These are phyloP conservation scores for Torymus tubicola DNA, from an alignment of 2,888 invertebrate species.

Conservation along the genomic window DNA sequence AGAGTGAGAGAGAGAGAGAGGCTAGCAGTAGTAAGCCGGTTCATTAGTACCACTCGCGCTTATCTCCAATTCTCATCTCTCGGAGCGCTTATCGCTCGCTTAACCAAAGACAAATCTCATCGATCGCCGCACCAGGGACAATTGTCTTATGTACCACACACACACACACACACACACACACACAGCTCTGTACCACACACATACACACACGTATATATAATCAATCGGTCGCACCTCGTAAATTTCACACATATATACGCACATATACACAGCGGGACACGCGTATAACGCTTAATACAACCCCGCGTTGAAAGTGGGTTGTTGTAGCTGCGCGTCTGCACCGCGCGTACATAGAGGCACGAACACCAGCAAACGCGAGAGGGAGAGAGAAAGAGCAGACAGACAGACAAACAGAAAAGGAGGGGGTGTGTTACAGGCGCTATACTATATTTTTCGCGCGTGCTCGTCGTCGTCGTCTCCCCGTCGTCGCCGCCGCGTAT, in stretches of 20 bases:
- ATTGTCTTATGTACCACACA: slow-evolving; percentile 57
- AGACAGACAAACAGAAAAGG: not conserved
- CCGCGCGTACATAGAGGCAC: too few species aligned
- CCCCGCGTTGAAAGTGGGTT: slow-evolving; percentile 61
- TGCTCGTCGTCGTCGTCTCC: too few species aligned
- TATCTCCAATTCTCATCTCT: slow-evolving; percentile 19
- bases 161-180: slow-evolving; percentile 64
- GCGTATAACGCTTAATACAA: slow-evolving; percentile 72
- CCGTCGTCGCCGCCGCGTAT: not conserved
- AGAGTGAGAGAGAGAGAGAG: not conserved
- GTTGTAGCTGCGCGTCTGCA: slow-evolving; percentile 48
- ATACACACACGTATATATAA: too few species aligned
- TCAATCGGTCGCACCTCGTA: slow-evolving; percentile 66
- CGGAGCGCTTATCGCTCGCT: slow-evolving; percentile 52
- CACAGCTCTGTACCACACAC: slow-evolving; percentile 62
- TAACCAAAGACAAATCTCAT: slow-evolving; percentile 65
- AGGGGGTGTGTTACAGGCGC: slow-evolving; percentile 23
- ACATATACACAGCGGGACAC: slow-evolving; percentile 58
- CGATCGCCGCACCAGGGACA: slow-evolving; percentile 57
- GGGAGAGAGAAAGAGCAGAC: not conserved
- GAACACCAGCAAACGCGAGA: slow-evolving; percentile 27
- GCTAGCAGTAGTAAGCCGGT: not conserved
- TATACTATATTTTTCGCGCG: slow-evolving; percentile 32
- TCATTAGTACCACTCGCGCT: slow-evolving; percentile 17
- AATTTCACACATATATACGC: slow-evolving; percentile 73